Base-by-base conservation (phyloP, 2,113 vertebrate species). In the Todiramphus chloris region DNA sequence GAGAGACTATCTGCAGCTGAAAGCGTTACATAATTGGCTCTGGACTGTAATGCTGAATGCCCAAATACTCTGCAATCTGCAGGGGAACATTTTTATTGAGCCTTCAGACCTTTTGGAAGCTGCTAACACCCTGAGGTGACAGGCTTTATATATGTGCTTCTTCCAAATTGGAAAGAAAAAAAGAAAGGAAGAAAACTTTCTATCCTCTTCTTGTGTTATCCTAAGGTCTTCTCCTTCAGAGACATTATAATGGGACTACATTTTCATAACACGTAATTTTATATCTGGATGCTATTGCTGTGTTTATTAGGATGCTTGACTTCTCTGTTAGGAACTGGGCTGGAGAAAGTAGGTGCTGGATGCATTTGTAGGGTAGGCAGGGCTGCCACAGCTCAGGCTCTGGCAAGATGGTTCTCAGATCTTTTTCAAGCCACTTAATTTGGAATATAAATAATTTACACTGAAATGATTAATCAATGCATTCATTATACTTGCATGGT, bases 381-480 rank as follows among this genome's bases (percentile, higher is more conserved):
- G 55, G 88, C 48, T 20, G n/a, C 50, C 50, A 33, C 5, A 56
- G 75, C 27, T 72, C 63, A 74, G 46, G 11, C 21, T 81, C 20
- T 64, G 56, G 35, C 68, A 86, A 86, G 16, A 25, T 9, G 20
- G 8, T 75, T 86, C 39, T 69, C 7, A 1, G 74, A 28, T 94
- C 24, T 80, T 72, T 70, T 86, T 60, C 41, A 80, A 86, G 85
- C 20, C 56, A 44, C 35, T 89, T 93, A 68, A 87, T 79, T 87
- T 69, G 41, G 62, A 89, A 84, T 87, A 89, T 37, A 82, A 93
- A 93, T 87, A 25, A 83, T 96, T 84, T 94, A 76, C 48, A 68
- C 14, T 44, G 59, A 89, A 94, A 95, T 92, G 51, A 96, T 96
- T 96, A 95, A 95, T 95, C 90, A 95, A 41, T 81, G 39, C 48